Base-by-base conservation (phyloP, 2,888 invertebrate genomes). In the Lampropteryx suffumata region DNA sequence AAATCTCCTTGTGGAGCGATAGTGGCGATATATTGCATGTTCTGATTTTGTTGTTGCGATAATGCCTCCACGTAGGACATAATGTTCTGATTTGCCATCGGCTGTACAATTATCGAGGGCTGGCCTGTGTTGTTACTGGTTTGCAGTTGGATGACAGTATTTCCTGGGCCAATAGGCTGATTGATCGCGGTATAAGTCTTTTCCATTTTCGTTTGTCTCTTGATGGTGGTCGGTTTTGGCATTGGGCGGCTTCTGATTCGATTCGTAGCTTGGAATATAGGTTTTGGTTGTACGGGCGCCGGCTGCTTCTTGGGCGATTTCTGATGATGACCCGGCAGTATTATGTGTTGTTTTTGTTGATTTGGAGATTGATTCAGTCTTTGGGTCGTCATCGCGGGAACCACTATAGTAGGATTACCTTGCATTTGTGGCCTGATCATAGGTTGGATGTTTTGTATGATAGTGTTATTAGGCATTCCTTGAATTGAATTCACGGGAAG, bases 11-110 rank as follows among this genome's bases (percentile, higher is more conserved):
- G 93, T 4, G 93, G 93, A 0, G 92, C 91, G 52, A 94, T 92
- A 0, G 95, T 93, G 7, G 95, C 93, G 35, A 96, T 93, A 65
- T 95, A 96, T 67, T 96, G 96, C 78, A 95, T 89, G 71, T 94
- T 94, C 73, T 94, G 94, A 50, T 92, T 92, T 47, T 93, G 92
- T 61, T 93, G 93, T 65, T 94, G 94, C 40, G 94, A 94, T 60
- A 94, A 88, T 0, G 94, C 91, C 69, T 94, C 94, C 1, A 94
- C 93, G 76, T 94, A 94, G 10, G 94, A 93, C 88, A 93, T 91
- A 29, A 93, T 87, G 45, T 91, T 92, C 47, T 92, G 92, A 66
- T 91, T 91, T 24, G 82, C 80, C 7, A 93, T 88, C 66, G 94
- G 94, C 70, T 95, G 95, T 1, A 95, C 91, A 60, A 94, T 94